Conservation (phyloP, 2,113 vertebrate genomes). For the Sylvia atricapilla region DNA sequence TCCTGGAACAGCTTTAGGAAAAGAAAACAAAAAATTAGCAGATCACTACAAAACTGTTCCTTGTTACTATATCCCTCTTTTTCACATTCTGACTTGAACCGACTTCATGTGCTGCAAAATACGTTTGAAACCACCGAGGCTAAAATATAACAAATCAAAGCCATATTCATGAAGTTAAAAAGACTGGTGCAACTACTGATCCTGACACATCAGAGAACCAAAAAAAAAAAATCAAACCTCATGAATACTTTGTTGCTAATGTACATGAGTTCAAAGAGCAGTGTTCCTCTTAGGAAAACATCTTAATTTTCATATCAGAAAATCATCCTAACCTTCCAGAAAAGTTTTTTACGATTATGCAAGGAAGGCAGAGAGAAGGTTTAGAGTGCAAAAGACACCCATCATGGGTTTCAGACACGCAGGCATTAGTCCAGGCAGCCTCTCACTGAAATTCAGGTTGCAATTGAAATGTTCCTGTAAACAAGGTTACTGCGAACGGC, state of each 20-base stretch:
- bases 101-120: background rate
- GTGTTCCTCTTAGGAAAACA: constrained; percentile 39
- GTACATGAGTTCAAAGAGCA: constrained; percentile 10
- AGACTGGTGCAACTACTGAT: constrained; percentile 9
- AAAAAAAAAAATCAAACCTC: constrained; percentile 40
- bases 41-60: constrained; percentile 4
- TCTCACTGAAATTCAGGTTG: constrained; percentile 61
- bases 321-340: constrained; percentile 4
- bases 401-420: constrained; percentile 20
- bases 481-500: constrained; percentile 62
- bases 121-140: background rate
- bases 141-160: constrained; percentile 57
- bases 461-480: constrained; percentile 59
- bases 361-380: background rate
- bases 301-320: constrained; percentile 45
- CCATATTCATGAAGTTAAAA: background rate
- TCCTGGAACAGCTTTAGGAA: constrained; percentile 56
- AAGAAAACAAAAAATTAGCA: constrained; percentile 44
- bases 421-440: constrained; percentile 47
- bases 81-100: background rate
- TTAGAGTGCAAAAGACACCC: constrained; percentile 27
- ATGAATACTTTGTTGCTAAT: constrained; percentile 30
- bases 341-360: constrained; percentile 49
- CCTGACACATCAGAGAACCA: constrained; percentile 22
- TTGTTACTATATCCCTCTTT: background rate